phyloP scores from a whole-genome alignment of 2,797 vertebrate species.

The Danio jaintianensis region DNA sequence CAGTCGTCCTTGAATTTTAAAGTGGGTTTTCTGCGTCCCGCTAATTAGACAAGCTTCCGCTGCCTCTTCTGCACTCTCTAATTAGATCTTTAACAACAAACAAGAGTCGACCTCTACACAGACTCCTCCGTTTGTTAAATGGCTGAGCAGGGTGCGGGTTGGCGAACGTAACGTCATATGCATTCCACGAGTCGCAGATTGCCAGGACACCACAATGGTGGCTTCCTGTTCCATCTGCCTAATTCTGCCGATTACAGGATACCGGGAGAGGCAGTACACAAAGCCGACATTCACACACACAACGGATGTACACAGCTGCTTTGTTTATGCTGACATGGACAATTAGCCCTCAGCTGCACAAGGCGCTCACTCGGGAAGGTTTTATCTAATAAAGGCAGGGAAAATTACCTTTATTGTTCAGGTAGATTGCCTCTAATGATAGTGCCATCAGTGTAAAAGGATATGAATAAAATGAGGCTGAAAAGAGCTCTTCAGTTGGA shows the following conservation, averaged over 20 bases:
- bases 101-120: slow-evolving; percentile 84
- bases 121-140: slow-evolving; percentile 76
- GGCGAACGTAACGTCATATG: neutral
- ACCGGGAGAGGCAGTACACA: slow-evolving; percentile 49
- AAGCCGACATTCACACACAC: slow-evolving; percentile 55
- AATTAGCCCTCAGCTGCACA: slow-evolving; percentile 64
- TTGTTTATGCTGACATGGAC: slow-evolving; percentile 63
- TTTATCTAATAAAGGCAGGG: slow-evolving; percentile 66
- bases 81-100: slow-evolving; percentile 92
- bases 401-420: slow-evolving; percentile 69
- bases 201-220: slow-evolving; percentile 50
- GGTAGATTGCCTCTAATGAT: slow-evolving; percentile 69
- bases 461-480: slow-evolving; percentile 63
- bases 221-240: slow-evolving; percentile 61
- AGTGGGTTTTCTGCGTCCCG: slow-evolving; percentile 75
- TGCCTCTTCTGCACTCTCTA: slow-evolving; percentile 85
- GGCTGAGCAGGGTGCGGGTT: slow-evolving; percentile 67
- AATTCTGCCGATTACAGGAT: slow-evolving; percentile 50
- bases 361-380: slow-evolving; percentile 55
- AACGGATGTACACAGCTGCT: slow-evolving; percentile 60
- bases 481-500: slow-evolving; percentile 60
- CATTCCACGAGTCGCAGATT: slow-evolving; percentile 42
- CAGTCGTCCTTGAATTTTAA: slow-evolving; percentile 61
- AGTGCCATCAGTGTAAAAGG: slow-evolving; percentile 62
- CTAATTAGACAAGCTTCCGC: slow-evolving; percentile 87